Evolutionary conservation across 2,888 invertebrate species (phyloP).

Genomic region (Microplitis deprimator): DNA sequence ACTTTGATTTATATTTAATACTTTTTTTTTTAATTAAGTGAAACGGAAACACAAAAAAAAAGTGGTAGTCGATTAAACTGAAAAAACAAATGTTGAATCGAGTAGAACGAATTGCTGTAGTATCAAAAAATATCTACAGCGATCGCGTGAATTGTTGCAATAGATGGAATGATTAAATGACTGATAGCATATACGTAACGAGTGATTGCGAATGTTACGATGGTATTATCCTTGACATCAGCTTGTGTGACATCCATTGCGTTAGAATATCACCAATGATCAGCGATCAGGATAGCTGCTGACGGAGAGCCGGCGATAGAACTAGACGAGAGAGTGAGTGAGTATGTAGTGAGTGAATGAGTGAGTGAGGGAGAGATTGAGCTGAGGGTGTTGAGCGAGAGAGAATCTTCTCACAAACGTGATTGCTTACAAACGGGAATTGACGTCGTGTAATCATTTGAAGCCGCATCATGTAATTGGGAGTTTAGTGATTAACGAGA

Average conservation of each 20-base stretch:
- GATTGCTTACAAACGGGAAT: constrained; percentile 23
- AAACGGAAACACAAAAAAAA: neutral
- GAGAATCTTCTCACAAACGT: constrained; percentile 7
- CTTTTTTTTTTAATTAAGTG: neutral
- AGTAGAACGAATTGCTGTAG: neutral
- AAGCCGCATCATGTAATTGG: constrained; percentile 11
- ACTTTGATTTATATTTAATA: neutral
- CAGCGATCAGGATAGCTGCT: neutral
- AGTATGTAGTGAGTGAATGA: neutral
- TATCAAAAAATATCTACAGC: neutral
- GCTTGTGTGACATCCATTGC: constrained; percentile 30
- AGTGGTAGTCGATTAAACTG: neutral
- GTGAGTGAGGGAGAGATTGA: neutral
- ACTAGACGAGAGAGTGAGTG: neutral
- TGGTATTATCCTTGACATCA: constrained; percentile 34
- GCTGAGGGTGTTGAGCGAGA: neutral
- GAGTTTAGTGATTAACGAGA: constrained; percentile 4
- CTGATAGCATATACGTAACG: constrained; percentile 4
- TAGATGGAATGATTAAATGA: neutral
- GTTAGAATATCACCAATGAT: constrained; percentile 22
- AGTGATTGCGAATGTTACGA: constrained; percentile 26
- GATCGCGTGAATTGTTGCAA: neutral
- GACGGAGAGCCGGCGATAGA: neutral
- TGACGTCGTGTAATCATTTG: constrained; percentile 22
- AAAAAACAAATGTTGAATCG: neutral